Evolutionary conservation across 2,113 vertebrate genomes (phyloP).

Genomic region (Crotalus helleri): DNA sequence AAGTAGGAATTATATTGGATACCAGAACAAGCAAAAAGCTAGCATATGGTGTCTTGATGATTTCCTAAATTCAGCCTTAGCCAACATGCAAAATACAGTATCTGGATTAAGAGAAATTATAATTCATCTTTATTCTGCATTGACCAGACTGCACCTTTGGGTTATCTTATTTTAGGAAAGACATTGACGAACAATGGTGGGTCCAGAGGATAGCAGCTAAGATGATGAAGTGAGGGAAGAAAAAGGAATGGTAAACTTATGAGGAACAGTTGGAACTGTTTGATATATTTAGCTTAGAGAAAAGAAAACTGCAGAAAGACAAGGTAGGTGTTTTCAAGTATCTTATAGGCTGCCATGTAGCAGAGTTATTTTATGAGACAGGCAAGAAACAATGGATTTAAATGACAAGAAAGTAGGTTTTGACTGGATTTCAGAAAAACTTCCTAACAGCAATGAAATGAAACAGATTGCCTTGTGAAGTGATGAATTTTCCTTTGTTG

Average conservation of each 20-base stretch:
- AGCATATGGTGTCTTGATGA: neutral
- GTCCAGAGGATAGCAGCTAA: neutral
- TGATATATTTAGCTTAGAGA: neutral
- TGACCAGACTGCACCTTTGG: neutral
- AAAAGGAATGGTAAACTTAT: neutral
- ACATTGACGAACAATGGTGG: neutral
- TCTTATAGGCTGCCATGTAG: neutral
- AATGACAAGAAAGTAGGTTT: neutral
- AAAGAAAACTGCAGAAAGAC: neutral
- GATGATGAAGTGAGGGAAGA: neutral
- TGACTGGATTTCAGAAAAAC: neutral
- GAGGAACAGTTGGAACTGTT: neutral
- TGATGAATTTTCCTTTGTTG: neutral
- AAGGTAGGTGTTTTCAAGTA: neutral
- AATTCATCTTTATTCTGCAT: neutral
- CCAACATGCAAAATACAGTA: neutral
- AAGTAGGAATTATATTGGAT: neutral
- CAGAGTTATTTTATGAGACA: neutral
- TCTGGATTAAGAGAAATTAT: neutral
- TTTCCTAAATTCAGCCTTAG: neutral
- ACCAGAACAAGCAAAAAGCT: neutral
- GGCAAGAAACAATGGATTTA: neutral
- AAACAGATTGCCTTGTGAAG: neutral
- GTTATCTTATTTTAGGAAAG: neutral
- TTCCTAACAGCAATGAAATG: neutral